Evolutionary conservation across 2,113 vertebrate species (phyloP).

Genomic region (Rhegmatorhina hoffmannsi): DNA sequence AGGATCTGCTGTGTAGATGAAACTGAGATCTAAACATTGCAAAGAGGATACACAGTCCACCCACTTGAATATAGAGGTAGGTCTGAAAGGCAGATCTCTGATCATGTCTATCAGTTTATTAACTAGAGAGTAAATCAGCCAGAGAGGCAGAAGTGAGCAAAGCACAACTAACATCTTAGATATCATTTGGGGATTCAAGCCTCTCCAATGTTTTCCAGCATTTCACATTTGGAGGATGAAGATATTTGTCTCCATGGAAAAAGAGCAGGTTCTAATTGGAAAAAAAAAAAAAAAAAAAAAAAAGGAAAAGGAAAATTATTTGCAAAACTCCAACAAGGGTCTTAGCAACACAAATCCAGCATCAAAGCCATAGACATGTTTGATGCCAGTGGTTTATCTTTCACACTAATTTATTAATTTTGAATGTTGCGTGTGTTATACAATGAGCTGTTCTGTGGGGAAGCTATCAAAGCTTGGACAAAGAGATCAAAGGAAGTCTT

Average conservation of each 20-base stretch:
- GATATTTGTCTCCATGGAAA: neutral
- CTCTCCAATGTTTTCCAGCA: neutral
- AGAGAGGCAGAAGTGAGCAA: neutral
- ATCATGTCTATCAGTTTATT: neutral
- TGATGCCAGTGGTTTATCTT: conserved; percentile 50
- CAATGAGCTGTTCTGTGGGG: conserved; percentile 4
- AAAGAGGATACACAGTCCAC: neutral
- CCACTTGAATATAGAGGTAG: neutral
- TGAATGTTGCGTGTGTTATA: conserved; percentile 3
- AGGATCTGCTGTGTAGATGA: neutral
- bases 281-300: too few relatives aligned
- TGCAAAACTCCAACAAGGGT: neutral
- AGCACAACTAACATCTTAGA: neutral
- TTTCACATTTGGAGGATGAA: neutral
- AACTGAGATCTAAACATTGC: neutral
- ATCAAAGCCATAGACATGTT: conserved; percentile 41
- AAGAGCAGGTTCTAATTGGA: neutral
- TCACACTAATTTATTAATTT: conserved; percentile 57
- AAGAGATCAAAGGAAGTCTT: conserved; percentile 41
- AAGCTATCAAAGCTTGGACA: conserved; percentile 20
- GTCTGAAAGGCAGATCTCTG: neutral
- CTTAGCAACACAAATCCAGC: conserved; percentile 34
- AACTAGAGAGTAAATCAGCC: neutral
- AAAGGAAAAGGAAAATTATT: neutral
- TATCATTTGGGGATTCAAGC: neutral